Evolutionary conservation across 2,797 vertebrate genomes (phyloP), one percentile per base, ranked within the genome.

Genomic region (Xiphorhynchus erythropygius): DNA sequence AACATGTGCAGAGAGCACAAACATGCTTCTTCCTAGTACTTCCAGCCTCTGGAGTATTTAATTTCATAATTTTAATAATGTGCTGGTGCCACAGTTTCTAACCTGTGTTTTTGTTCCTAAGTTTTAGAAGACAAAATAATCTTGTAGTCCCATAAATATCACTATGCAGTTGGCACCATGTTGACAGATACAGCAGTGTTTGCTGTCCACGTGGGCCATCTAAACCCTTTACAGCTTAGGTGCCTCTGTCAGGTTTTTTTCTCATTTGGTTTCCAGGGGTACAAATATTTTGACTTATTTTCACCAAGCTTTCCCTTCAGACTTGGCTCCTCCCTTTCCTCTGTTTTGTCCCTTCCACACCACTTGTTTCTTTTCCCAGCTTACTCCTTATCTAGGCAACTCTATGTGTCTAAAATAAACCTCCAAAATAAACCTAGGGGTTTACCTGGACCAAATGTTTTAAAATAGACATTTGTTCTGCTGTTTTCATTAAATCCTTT

Each of bases 1-100:
- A 49, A 62, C 0, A 0, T 8, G 6, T 17, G 14, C 35, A 73
- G 50, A 71, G 4, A 82, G 42, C 37, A 63, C 33, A 50, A 69
- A 46, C 2, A 1, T 65, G 32, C 28, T 63, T 21, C 35, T 55
- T 80, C 74, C 39, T n/a, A 73, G 24, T 33, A 19, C 23, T 74
- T 91, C 39, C 35, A 56, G 5, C 55, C 41, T 65, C 63, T 25
- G 16, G 2, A 74, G 7, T 52, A 32, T 53, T 69, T 76, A 63
- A 62, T 18, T 41, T 32, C 7, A 11, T 33, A 47, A 28, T 6
- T 55, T 81, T 44, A 64, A 37, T 49, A 24, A 41, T 17, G 11
- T 33, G 7, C 8, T 47, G 19, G 11, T n/a, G 44, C 30, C 32
- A 53, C 27, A 0, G 0, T 57, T 94, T 93, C 67, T 74, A 79